Evolutionary conservation across 2,888 invertebrate genomes (phyloP).

Genomic region (Epinotia bilunana): DNA sequence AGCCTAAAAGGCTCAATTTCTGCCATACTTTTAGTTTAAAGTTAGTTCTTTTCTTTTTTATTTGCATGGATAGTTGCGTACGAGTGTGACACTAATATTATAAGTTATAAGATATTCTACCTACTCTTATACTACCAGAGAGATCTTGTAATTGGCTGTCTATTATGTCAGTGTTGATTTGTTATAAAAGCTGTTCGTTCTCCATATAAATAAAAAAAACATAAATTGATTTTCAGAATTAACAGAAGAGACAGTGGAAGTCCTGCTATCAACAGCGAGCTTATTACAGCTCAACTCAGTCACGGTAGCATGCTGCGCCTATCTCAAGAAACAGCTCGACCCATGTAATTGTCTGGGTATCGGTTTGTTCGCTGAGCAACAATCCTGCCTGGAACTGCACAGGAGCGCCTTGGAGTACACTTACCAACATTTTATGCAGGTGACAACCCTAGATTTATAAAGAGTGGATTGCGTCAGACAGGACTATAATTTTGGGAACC

Average conservation of each 20-base stretch:
- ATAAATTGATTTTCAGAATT: constrained; percentile 84
- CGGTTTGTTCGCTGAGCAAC: constrained; percentile 96
- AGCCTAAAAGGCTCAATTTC: no score
- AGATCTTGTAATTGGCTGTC: no score
- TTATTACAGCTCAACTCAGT: constrained; percentile 94
- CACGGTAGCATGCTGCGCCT: constrained; percentile 94
- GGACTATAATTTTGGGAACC: no score
- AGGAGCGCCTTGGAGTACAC: constrained; percentile 93
- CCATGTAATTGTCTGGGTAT: constrained; percentile 98
- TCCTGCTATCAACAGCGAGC: constrained; percentile 93
- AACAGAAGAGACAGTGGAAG: constrained; percentile 96
- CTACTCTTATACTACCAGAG: no score
- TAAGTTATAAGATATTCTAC: no score
- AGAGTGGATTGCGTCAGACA: no score
- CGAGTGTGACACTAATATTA: no score
- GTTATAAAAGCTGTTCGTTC: no score
- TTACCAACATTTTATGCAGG: constrained; percentile 93
- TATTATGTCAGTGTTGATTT: no score
- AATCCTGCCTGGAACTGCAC: constrained; percentile 92
- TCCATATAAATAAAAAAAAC: not conserved
- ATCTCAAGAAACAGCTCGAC: constrained; percentile 94
- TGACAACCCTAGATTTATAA: constrained; percentile 58
- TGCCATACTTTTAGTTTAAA: no score
- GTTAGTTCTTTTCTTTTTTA: no score
- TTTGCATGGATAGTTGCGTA: no score